A percentile compares a stretch with the other conserved stretches of the same genome.
These are phyloP conservation scores for Chlamydotis undulata DNA, from an alignment of 2,113 vertebrate species.

Conservation along the genomic window DNA sequence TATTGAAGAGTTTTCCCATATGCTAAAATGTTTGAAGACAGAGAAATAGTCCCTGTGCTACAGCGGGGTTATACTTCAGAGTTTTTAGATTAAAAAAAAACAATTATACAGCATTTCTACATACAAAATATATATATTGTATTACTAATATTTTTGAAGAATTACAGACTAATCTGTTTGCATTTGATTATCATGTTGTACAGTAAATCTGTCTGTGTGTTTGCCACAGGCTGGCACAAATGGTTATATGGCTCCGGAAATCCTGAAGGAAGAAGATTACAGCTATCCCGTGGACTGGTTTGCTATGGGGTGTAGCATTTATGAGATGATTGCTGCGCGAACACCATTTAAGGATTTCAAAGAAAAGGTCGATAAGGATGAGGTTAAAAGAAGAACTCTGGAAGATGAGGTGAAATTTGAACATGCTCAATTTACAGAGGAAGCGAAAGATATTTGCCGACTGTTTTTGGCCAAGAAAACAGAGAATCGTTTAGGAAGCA, in stretches of 20 bases:
- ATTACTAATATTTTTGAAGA: neutral
- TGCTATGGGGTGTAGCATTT: slow-evolving; percentile 89
- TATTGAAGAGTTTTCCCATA: neutral
- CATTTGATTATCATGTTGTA: neutral
- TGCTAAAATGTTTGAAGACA: neutral
- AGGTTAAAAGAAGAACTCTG: slow-evolving; percentile 84
- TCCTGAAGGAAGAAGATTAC: slow-evolving; percentile 84
- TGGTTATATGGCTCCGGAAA: slow-evolving; percentile 92
- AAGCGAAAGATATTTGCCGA: slow-evolving; percentile 81
- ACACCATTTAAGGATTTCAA: slow-evolving; percentile 88
- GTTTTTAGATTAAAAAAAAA: neutral
- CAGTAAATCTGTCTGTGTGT: slow-evolving; percentile 18
- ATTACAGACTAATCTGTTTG: neutral
- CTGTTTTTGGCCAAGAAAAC: slow-evolving; percentile 84
- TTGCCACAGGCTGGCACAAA: slow-evolving; percentile 85
- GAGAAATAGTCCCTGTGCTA: neutral
- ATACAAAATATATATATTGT: neutral
- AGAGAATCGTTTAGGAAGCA: slow-evolving; percentile 83
- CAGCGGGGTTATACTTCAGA: neutral
- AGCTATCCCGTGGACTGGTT: slow-evolving; percentile 90
- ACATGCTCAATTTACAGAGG: slow-evolving; percentile 79
- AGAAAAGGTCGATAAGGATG: slow-evolving; percentile 85
- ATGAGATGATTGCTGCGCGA: slow-evolving; percentile 88
- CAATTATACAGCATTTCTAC: neutral
- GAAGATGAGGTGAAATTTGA: slow-evolving; percentile 85